phyloP scores from a whole-genome alignment of 2,888 invertebrate species.

The Pasiphila rectangulata region DNA sequence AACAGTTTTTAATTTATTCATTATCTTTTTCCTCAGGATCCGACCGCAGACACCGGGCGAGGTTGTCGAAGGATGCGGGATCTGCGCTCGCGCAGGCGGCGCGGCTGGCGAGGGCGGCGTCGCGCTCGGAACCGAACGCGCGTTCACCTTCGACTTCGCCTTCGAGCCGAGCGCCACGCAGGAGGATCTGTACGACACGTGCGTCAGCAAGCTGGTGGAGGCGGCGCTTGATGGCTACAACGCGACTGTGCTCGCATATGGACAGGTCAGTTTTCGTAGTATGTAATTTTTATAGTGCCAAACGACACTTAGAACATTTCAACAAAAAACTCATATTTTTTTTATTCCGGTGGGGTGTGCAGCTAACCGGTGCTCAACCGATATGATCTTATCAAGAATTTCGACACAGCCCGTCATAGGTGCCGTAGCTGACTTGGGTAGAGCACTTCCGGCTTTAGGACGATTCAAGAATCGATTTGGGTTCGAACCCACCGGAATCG shows the following conservation, averaged over 20 bases:
- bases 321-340: too few species aligned
- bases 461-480: too few species aligned
- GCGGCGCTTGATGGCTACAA: slow-evolving; percentile 98
- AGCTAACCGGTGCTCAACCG: too few species aligned
- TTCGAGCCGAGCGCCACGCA: slow-evolving; percentile 91
- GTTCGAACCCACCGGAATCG: too few species aligned
- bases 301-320: too few species aligned
- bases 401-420: too few species aligned
- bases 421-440: too few species aligned
- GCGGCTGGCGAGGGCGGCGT: slow-evolving; percentile 95
- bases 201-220: slow-evolving; percentile 92
- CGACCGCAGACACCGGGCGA: slow-evolving; percentile 96
- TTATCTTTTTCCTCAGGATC: slow-evolving; percentile 83
- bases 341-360: too few species aligned
- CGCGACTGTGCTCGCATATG: slow-evolving; percentile 98
- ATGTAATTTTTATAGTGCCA: too few species aligned
- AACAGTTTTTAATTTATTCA: not conserved
- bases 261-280: slow-evolving; percentile 85
- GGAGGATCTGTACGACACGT: slow-evolving; percentile 88
- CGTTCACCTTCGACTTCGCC: slow-evolving; percentile 98
- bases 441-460: too few species aligned
- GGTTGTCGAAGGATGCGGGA: slow-evolving; percentile 95
- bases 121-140: slow-evolving; percentile 94
- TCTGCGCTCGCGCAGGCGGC: slow-evolving; percentile 95
- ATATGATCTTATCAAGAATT: too few species aligned